Base-by-base conservation (phyloP, 2,113 vertebrate genomes). In the Anser brachyrhynchus region DNA sequence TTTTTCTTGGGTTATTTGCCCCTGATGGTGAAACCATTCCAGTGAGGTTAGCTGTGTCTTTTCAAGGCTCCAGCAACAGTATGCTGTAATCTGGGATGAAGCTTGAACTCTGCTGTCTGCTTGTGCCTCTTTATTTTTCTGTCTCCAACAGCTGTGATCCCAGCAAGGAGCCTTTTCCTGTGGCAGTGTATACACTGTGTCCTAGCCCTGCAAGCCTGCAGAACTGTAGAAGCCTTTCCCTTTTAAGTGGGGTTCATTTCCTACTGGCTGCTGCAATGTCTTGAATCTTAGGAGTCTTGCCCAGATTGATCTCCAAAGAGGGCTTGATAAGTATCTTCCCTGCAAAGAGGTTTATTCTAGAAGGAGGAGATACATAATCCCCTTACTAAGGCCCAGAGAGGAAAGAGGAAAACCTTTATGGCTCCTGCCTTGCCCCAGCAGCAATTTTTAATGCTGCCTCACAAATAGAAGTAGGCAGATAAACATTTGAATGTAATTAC, bases 331-430 rank as follows among this genome's bases (percentile, higher is more conserved):
- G 88, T 90, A 88, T 95, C 92, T 96, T 90, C 59, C 33, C 82
- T 95, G 85, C 69, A 94, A 93, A 96, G 94, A 93, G 87, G 79
- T 95, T 95, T 96, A 93, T 80, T 93, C 41, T 88, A 80, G 65
- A 88, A 94, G 75, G 58, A 95, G 46, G 26, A 94, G 76, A 84
- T 78, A 44, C 1, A 31, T 96, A 97, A 94, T 94, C 95, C 78
- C 96, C 93, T 96, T 95, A 93, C 33, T 90, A 70, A 90, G 84
- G 85, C 39, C 25, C 75, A 81, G 65, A 85, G 87, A 87, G 44
- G 54, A 73, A 88, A 93, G 57, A 76, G 39, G 7, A 90, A 95
- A 86, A 86, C 83, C 79, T 65, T 71, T 92, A 61, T 77, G 89
- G 69, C 75, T 96, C 22, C 29, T 96, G 90, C 73, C 69, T 78